A percentile compares a stretch with the other conserved stretches of the same genome.
Conservation (phyloP, 2,113 vertebrate genomes). For the Gorsachius goisagi region DNA sequence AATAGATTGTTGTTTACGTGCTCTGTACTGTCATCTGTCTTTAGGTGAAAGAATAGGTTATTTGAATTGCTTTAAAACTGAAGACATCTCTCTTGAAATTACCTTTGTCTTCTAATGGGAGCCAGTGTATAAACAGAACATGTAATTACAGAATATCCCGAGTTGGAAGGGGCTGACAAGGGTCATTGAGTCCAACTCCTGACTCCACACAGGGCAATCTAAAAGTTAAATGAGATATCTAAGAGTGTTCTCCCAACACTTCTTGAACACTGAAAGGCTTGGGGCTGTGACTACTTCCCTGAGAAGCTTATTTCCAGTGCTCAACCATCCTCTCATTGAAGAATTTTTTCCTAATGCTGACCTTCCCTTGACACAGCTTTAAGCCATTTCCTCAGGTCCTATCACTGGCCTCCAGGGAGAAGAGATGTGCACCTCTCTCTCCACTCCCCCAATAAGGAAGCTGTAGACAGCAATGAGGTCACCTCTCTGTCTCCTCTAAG, state of each 20-base stretch:
- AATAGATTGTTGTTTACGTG: background rate
- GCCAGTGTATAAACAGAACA: background rate
- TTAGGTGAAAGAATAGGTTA: background rate
- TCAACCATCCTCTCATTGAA: background rate
- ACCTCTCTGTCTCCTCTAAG: background rate
- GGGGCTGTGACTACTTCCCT: background rate
- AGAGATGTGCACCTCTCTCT: background rate
- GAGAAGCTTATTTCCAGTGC: background rate
- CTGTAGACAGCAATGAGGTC: background rate
- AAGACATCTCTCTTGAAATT: background rate
- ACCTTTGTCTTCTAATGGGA: background rate
- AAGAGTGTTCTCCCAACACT: background rate
- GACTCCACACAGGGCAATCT: background rate
- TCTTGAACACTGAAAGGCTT: background rate
- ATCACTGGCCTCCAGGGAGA: background rate
- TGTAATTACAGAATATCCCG: background rate
- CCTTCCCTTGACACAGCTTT: background rate
- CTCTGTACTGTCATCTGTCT: background rate
- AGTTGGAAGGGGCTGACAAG: background rate
- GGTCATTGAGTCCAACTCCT: background rate
- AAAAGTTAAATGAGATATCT: background rate
- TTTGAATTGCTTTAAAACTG: background rate
- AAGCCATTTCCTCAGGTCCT: accelerated
- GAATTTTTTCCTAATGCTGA: background rate
- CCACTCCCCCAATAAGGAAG: background rate